Percentiles rank a stretch among this genome's conserved stretches.
These are phyloP conservation scores for Chaetodon trifasciatus DNA, from an alignment of 2,797 vertebrate species.

Conservation along the genomic window DNA sequence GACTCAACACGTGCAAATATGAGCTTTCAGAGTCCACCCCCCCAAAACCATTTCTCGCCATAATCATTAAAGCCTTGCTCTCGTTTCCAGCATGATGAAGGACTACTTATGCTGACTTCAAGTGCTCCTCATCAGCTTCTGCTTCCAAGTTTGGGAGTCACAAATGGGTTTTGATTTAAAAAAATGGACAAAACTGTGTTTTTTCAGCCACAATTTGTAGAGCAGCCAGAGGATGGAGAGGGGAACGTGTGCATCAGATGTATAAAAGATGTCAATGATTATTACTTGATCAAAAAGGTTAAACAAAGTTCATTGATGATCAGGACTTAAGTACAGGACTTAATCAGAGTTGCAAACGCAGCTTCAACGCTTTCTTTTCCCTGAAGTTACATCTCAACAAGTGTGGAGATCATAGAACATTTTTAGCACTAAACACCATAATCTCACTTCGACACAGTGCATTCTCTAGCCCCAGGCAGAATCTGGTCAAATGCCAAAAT, in stretches of 20 bases:
- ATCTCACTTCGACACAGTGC: neutral
- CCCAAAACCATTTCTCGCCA: constrained; percentile 28
- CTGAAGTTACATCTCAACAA: neutral
- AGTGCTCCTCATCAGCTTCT: constrained; percentile 48
- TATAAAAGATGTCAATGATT: neutral
- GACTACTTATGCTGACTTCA: constrained; percentile 38
- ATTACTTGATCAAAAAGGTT: constrained; percentile 14
- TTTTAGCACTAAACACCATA: neutral
- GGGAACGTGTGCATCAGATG: neutral
- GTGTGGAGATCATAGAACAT: neutral
- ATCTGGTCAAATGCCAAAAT: neutral
- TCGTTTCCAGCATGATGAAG: constrained; percentile 51
- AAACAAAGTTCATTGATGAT: neutral
- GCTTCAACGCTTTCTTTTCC: neutral
- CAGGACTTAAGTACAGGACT: neutral
- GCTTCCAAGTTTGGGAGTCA: constrained; percentile 34
- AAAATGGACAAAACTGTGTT: constrained; percentile 3
- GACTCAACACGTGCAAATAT: constrained; percentile 63
- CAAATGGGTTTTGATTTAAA: constrained; percentile 23
- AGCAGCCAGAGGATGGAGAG: constrained; percentile 5
- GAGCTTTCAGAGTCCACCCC: constrained; percentile 49
- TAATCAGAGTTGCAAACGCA: neutral
- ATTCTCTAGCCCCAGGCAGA: neutral
- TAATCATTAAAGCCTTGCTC: constrained; percentile 48
- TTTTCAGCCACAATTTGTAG: neutral